These are phyloP conservation scores for Piprites chloris DNA, from an alignment of 2,113 vertebrate genomes.

Conservation along the genomic window DNA sequence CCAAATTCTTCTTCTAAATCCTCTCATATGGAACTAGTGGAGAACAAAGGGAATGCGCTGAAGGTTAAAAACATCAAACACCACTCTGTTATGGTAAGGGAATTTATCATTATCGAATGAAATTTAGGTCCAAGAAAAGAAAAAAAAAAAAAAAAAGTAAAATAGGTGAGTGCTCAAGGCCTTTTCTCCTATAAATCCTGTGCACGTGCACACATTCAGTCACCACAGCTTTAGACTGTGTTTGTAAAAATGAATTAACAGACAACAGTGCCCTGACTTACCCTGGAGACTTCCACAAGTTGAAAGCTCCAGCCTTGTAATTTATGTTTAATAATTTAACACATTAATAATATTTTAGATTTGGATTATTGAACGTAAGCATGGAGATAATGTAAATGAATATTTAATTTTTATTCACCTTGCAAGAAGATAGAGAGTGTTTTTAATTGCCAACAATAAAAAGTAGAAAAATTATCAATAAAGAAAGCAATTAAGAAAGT, in stretches of 20 bases:
- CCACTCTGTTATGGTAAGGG: background rate
- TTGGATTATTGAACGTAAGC: slow-evolving; percentile 69
- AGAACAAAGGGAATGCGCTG: slow-evolving; percentile 35
- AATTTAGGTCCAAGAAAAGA: background rate
- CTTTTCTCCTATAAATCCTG: background rate
- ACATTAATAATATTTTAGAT: slow-evolving; percentile 73
- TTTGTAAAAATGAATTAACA: slow-evolving; percentile 43
- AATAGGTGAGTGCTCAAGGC: background rate
- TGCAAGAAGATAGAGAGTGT: slow-evolving; percentile 52
- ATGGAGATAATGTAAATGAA: slow-evolving; percentile 74
- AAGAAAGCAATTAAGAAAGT: slow-evolving; percentile 33
- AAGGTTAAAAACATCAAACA: slow-evolving; percentile 34
- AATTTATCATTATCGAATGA: background rate
- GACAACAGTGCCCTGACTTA: slow-evolving; percentile 15
- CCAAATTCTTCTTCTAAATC: slow-evolving; percentile 29
- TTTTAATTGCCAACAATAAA: slow-evolving; percentile 64
- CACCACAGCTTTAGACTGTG: background rate
- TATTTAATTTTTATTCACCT: slow-evolving; percentile 78
- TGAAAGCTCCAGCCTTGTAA: slow-evolving; percentile 60
- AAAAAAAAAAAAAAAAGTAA: background rate
- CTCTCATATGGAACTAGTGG: background rate
- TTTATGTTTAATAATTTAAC: slow-evolving; percentile 75
- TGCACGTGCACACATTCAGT: background rate
- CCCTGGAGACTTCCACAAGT: slow-evolving; percentile 47
- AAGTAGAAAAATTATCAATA: slow-evolving; percentile 32